Conservation (phyloP, 2,113 vertebrate species). For the Heterochromis multidens region DNA sequence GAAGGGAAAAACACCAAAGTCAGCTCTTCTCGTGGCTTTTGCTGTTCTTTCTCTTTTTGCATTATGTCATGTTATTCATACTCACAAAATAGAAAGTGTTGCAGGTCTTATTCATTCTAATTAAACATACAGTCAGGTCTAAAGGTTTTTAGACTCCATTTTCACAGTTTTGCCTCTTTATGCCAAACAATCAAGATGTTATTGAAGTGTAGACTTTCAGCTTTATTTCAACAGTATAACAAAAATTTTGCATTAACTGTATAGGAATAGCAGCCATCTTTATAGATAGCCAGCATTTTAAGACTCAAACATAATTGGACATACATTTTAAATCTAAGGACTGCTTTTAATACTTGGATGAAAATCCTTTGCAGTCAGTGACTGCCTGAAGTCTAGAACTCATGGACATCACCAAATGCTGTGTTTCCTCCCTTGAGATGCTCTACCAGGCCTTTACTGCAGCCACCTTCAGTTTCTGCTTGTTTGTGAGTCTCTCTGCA, state of each 20-base stretch:
- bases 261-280: no score
- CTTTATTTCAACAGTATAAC: no score
- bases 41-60: conserved; percentile 33
- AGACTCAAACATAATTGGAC: not conserved
- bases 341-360: not conserved
- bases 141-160: not conserved
- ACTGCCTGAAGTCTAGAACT: not conserved
- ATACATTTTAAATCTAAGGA: not conserved
- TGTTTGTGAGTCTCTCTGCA: not conserved
- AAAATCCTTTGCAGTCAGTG: not conserved
- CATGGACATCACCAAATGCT: not conserved
- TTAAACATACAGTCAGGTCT: conserved; percentile 35
- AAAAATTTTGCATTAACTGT: not conserved
- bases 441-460: not conserved
- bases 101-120: conserved; percentile 48
- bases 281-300: no score
- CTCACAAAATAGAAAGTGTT: conserved; percentile 45
- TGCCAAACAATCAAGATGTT: not conserved
- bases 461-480: not conserved
- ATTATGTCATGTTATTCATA: conserved; percentile 47
- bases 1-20: conserved; percentile 57
- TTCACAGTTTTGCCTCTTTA: not conserved
- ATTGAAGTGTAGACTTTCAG: not conserved
- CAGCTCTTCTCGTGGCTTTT: conserved; percentile 57
- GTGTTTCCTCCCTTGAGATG: not conserved